Evolutionary conservation across 2,888 invertebrate species (phyloP).

Genomic region (Agrotis exclamationis): DNA sequence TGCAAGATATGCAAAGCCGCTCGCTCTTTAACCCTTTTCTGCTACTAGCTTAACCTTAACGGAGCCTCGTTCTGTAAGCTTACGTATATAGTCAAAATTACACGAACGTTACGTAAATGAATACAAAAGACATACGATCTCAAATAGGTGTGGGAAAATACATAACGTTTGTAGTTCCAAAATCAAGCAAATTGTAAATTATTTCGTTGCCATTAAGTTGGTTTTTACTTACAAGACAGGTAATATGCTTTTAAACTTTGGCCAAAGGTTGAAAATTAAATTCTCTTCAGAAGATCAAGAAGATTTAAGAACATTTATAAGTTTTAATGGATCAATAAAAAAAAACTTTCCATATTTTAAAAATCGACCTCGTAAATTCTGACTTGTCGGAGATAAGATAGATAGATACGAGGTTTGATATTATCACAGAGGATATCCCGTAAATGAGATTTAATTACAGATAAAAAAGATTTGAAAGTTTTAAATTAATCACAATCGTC

Average conservation of each 20-base stretch:
- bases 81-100: conserved; percentile 39
- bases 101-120: conserved; percentile 36
- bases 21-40: conserved; percentile 22
- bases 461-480: too few species aligned
- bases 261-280: too few species aligned
- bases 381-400: too few species aligned
- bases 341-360: neutral
- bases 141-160: conserved; percentile 21
- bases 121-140: conserved; percentile 8
- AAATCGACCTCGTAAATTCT: neutral
- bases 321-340: neutral
- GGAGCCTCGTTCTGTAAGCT: neutral
- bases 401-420: too few species aligned
- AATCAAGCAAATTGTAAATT: neutral
- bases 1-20: conserved; percentile 2
- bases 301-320: neutral
- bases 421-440: neutral
- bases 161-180: neutral
- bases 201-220: neutral
- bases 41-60: conserved; percentile 5
- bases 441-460: neutral
- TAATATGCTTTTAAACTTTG: too few species aligned
- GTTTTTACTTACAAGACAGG: neutral
- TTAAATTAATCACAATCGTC: too few species aligned
- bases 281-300: neutral